Evolutionary conservation across 1,140 invertebrate species (phyloP), one percentile per base, ranked within the genome.

Genomic region (Drosophila ananassae): DNA sequence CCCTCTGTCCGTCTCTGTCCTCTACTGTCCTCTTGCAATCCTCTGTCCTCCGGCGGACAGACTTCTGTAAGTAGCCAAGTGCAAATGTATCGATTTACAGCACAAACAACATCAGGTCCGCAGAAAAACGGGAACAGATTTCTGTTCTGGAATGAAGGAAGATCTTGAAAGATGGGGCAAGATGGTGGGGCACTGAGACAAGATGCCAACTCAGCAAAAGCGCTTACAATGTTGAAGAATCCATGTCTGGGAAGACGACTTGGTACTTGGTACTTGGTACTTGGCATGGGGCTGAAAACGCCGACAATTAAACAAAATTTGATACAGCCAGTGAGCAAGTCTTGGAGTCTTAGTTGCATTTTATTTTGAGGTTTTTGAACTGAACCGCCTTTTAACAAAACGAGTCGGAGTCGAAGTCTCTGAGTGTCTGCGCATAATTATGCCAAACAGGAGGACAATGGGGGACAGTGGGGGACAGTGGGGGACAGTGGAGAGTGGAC

Each of bases 51-150:
- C 13, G 12, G 10, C 37, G 37, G 56, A 60, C 63, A 34, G 55
- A 58, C 24, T 62, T 53, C 63, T 73, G 68, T 85, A 85, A 85
- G 67, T 77, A 77, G 73, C 62, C 73, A 62, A 77, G 62, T 66
- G 74, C 83, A 87, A 89, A 87, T 87, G 82, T 87, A 87, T 87
- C 82, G 83, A 87, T 89, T 87, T 87, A 87, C 82, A 87, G 71
- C 78, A 69, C 61, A 84, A 87, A 87, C 82, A 85, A 87, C 81
- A 78, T 66, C 81, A 10, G 10, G 32, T 2, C 56, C 74, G 68
- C 77, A 52, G 80, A 84, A 37, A 37, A 79, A 62, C 63, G 58
- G 63, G 30, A 54, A 68, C 73, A 67, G 41, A 51, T 63, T 41
- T 67, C 48, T 53, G n/a, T n/a, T 13, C 30, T 52, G 37, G 51